Percentiles rank a stretch among this genome's conserved stretches.
These are phyloP conservation scores for Euleptes europaea DNA, from an alignment of 2,113 vertebrate genomes.

Conservation along the genomic window DNA sequence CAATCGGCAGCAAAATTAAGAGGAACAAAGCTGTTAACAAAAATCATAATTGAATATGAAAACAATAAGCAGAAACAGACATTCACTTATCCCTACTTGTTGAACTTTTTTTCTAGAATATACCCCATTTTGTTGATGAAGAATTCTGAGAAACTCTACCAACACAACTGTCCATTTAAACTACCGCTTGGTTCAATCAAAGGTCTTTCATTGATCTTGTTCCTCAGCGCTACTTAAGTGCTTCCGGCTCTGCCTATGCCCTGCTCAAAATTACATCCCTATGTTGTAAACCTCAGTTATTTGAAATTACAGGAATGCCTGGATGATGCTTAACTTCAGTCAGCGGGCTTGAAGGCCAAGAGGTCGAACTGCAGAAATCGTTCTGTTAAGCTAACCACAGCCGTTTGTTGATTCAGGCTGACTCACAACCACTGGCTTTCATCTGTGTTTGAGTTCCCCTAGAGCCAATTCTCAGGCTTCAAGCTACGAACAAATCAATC, in stretches of 20 bases:
- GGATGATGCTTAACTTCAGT: slow-evolving; percentile 35
- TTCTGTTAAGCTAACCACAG: slow-evolving; percentile 53
- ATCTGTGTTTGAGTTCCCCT: slow-evolving; percentile 30
- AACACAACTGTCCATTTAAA: not conserved
- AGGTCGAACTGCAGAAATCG: slow-evolving; percentile 34
- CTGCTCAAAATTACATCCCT: not conserved
- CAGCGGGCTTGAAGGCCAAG: slow-evolving; percentile 23
- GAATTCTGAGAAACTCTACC: not conserved
- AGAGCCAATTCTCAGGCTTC: slow-evolving; percentile 42
- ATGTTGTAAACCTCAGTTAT: slow-evolving; percentile 36
- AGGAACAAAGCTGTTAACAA: too few relatives aligned
- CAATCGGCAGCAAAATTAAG: too few relatives aligned
- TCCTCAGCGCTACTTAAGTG: too few relatives aligned
- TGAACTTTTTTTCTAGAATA: not conserved
- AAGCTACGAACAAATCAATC: slow-evolving; percentile 13
- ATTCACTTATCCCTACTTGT: not conserved
- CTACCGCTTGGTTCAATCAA: not conserved
- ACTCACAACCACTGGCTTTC: slow-evolving; percentile 40
- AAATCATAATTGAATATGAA: too few relatives aligned
- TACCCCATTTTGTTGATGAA: not conserved
- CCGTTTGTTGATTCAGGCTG: slow-evolving; percentile 54
- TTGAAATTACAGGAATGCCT: slow-evolving; percentile 46
- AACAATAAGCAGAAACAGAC: too few relatives aligned
- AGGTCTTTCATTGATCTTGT: not conserved
- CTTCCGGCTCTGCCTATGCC: not conserved